Evolutionary conservation across 2,888 invertebrate species (phyloP).

Genomic region (Tortricodes alternella): DNA sequence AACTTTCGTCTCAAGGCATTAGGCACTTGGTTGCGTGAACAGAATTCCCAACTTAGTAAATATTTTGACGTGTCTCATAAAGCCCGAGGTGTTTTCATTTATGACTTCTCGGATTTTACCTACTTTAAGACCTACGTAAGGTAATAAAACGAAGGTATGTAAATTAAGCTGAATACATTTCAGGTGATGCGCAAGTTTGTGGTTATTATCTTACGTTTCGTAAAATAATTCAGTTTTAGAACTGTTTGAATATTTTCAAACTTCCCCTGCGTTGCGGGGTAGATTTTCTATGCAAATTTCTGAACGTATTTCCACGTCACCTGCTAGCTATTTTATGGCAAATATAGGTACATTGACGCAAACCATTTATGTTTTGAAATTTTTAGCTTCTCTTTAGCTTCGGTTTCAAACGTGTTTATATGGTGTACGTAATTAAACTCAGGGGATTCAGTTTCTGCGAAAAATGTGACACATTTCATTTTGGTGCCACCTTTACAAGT

Average conservation of each 20-base stretch:
- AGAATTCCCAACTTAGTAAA: conserved; percentile 24
- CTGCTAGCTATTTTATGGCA: neutral
- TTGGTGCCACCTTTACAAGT: too few species aligned
- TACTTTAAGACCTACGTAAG: conserved; percentile 24
- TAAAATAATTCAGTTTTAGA: conserved; percentile 30
- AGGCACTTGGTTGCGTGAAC: conserved; percentile 38
- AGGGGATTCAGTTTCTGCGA: conserved; percentile 37
- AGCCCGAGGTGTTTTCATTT: conserved; percentile 30
- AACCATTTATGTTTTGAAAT: neutral
- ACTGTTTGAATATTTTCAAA: conserved; percentile 26
- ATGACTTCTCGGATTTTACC: conserved; percentile 25
- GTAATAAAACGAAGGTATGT: conserved; percentile 28
- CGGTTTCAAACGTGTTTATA: conserved; percentile 44
- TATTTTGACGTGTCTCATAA: conserved; percentile 29
- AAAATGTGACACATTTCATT: conserved; percentile 30
- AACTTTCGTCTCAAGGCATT: conserved; percentile 42
- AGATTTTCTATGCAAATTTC: conserved; percentile 18
- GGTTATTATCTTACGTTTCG: conserved; percentile 31
- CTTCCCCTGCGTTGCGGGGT: conserved; percentile 17
- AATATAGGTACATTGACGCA: neutral
- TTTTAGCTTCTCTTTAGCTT: conserved; percentile 24
- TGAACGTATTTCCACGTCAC: conserved; percentile 1
- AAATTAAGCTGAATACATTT: conserved; percentile 28
- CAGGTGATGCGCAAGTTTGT: conserved; percentile 28
- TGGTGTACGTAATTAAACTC: conserved; percentile 47